Base-by-base conservation (phyloP, 1,140 invertebrate species). In the Drosophila navojoa region DNA sequence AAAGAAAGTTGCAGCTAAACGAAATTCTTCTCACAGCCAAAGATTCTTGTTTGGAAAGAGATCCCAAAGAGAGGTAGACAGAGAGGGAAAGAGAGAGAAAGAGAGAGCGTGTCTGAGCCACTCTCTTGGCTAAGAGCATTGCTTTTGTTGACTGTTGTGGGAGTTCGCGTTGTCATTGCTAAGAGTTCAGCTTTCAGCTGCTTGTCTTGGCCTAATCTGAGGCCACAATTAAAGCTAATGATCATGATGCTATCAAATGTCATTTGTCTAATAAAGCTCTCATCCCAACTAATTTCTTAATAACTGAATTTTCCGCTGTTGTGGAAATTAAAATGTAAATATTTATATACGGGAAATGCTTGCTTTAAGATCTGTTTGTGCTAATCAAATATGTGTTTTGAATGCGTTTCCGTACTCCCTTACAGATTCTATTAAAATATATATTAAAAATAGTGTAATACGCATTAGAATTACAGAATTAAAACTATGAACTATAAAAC, bases 71-170 rank as follows among this genome's bases (percentile, higher is more conserved):
- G 5, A 42, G 11, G 3, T n/a, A n/a, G 19, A 16, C 53, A 67
- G 44, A 54, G 62, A 59, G 58, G 10, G 45, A 32, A n/a, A 35
- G 15, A 35, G 50, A 19, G 50, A 16, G 52, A 53, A 15, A 59
- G 44, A 53, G 68, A 0, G 13, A 29, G 27, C 5, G 27, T 5
- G 27, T 29, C 27, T 15, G 27, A 16, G 49, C 5, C 16, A 19
- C 38, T 67, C 54, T 71, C 60, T 40, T 52, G 35, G 16, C 63
- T 61, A 81, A 86, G 78, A 80, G 81, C 57, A 15, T 15, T 71
- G 45, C 32, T 29, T 16, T 6, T 40, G 35, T 10, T 32, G 3
- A 16, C 6, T 57, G 22, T 27, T 59, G 69, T 35, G 63, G 55
- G 47, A 62, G 35, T 49, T 38, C 35, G 11, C 11, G 10, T 11